phyloP scores from a whole-genome alignment of 2,888 invertebrate genomes.

The Minunthozetes semirufus region DNA sequence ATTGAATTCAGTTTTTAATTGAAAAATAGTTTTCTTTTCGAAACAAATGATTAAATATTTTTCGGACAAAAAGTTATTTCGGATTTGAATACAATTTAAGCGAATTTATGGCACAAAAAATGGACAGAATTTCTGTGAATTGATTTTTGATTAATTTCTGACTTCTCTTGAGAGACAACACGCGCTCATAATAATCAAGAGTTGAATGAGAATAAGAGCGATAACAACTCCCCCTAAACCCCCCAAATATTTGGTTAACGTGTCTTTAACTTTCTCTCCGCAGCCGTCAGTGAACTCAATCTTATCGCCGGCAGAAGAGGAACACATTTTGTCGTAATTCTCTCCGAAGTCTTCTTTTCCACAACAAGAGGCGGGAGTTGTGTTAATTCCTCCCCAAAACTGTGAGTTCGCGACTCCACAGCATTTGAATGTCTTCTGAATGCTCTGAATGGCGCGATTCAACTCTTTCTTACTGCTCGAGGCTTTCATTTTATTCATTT shows the following conservation, averaged over 20 bases:
- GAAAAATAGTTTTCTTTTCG: too few relatives aligned
- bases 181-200: background rate
- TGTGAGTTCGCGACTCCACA: too few relatives aligned
- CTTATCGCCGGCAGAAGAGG: background rate
- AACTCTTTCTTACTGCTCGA: background rate
- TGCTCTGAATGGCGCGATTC: background rate
- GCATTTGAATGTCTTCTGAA: background rate
- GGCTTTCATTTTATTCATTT: too few relatives aligned
- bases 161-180: constrained; percentile 18
- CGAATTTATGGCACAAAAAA: background rate
- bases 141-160: background rate
- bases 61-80: background rate
- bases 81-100: background rate
- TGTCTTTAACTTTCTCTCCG: background rate
- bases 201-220: background rate
- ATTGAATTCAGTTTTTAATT: too few relatives aligned
- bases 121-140: background rate
- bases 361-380: background rate
- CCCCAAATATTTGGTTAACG: background rate
- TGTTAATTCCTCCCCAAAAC: too few relatives aligned
- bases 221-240: constrained; percentile 8
- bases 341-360: background rate
- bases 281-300: background rate
- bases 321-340: too few relatives aligned
- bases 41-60: background rate